phyloP scores from a whole-genome alignment of 2,888 invertebrate species.

The Agriopis leucophaearia region DNA sequence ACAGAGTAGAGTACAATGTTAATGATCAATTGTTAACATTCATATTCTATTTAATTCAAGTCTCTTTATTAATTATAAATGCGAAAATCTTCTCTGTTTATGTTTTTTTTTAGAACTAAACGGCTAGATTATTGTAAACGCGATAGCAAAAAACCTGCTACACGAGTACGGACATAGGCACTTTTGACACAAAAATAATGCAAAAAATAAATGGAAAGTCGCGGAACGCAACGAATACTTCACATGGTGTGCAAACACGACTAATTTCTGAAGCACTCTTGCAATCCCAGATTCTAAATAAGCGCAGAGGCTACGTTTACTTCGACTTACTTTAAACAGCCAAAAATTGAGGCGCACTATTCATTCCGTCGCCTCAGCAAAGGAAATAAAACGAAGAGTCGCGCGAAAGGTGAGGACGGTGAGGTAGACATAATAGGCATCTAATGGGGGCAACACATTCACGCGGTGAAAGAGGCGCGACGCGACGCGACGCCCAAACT shows the following conservation, averaged over 20 bases:
- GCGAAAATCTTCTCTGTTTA: too few relatives aligned
- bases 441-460: constrained; percentile 79
- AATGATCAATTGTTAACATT: background rate
- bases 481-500: constrained; percentile 57
- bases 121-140: too few relatives aligned
- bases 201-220: too few relatives aligned
- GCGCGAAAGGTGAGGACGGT: constrained; percentile 49
- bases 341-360: constrained; percentile 50
- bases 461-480: constrained; percentile 59
- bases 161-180: too few relatives aligned
- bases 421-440: constrained; percentile 77
- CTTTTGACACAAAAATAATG: too few relatives aligned
- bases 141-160: too few relatives aligned
- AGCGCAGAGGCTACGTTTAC: constrained; percentile 24
- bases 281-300: constrained; percentile 4
- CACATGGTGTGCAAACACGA: background rate
- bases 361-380: constrained; percentile 43
- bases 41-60: background rate
- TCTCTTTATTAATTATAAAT: background rate
- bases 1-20: constrained; percentile 47
- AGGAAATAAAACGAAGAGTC: constrained; percentile 47
- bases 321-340: constrained; percentile 39
- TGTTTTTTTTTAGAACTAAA: too few relatives aligned
- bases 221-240: too few relatives aligned
- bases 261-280: constrained; percentile 4